phyloP scores from a whole-genome alignment of 2,113 vertebrate species.

The human (Homo sapiens) region GRCh38 chr1:212411001-212411500 shows the following conservation, averaged over 20 bases:
- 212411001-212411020: background rate
- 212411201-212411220: background rate
- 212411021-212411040: background rate
- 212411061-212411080: background rate
- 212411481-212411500: background rate
- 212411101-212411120: background rate
- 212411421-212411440: background rate
- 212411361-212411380: background rate
- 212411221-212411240: background rate
- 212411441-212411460: background rate
- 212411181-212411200: background rate
- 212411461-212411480: background rate
- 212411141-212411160: background rate
- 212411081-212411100: background rate
- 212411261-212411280: background rate
- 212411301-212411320: background rate
- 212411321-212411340: background rate
- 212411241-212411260: slow-evolving; percentile 47
- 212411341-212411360: background rate
- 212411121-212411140: background rate
- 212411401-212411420: background rate
- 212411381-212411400: background rate
- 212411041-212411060: background rate
- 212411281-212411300: background rate
- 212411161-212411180: background rate